A percentile compares a stretch with the other conserved stretches of the same genome.
These are phyloP conservation scores for Mythimna pallens DNA, from an alignment of 2,888 invertebrate species.

Conservation along the genomic window DNA sequence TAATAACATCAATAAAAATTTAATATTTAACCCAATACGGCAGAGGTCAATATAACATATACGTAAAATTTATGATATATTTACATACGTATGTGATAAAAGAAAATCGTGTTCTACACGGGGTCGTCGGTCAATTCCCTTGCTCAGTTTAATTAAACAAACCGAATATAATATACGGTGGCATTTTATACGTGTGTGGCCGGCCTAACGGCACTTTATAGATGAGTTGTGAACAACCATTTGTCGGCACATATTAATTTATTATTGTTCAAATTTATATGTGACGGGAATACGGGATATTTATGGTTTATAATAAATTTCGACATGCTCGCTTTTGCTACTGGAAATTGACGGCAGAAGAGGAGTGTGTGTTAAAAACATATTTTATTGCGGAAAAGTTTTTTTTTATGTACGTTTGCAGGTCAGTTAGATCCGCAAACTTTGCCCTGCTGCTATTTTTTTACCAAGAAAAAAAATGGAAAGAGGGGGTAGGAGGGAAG, in stretches of 20 bases:
- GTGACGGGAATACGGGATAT: conserved; percentile 38
- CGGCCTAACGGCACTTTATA: conserved; percentile 68
- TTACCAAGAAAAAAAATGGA: no score
- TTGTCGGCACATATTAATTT: conserved; percentile 67
- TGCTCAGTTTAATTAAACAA: conserved; percentile 83
- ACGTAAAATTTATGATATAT: conserved; percentile 69
- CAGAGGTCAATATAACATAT: conserved; percentile 59
- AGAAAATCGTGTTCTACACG: conserved; percentile 74
- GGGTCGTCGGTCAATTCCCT: conserved; percentile 72
- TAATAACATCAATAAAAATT: conserved; percentile 24
- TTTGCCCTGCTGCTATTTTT: no score
- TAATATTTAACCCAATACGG: conserved; percentile 38
- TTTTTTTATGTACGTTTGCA: no score
- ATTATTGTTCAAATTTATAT: conserved; percentile 66
- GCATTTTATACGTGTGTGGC: conserved; percentile 72
- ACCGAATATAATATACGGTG: conserved; percentile 82
- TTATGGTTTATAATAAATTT: conserved; percentile 50
- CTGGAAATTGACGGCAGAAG: conserved; percentile 16
- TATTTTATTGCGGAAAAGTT: background rate
- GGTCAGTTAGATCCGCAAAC: no score
- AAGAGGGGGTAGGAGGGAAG: no score
- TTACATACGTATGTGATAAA: conserved; percentile 76
- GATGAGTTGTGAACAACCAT: conserved; percentile 67
- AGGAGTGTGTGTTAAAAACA: background rate
- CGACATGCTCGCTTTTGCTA: conserved; percentile 29